These are phyloP conservation scores for Xerus inauris DNA, from an alignment of 2,113 vertebrate genomes.

Conservation along the genomic window DNA sequence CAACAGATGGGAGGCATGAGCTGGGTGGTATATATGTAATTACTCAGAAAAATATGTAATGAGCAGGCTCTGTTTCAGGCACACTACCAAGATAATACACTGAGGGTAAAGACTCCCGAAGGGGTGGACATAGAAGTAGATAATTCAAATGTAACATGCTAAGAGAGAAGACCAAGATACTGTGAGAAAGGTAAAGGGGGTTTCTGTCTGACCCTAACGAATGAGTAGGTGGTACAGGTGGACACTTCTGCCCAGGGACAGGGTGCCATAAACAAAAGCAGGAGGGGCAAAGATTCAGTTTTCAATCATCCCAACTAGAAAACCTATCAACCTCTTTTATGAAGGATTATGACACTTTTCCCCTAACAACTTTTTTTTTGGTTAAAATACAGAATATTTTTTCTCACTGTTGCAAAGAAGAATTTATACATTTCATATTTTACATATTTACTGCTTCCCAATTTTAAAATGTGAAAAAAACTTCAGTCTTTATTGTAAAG, in stretches of 20 bases:
- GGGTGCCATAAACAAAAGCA: not conserved
- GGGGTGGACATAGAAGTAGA: not conserved
- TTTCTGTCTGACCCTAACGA: not conserved
- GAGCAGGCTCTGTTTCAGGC: not conserved
- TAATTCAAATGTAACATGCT: not conserved
- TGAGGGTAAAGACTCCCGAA: not conserved
- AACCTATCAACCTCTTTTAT: not conserved
- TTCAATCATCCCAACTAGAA: not conserved
- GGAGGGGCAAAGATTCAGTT: not conserved
- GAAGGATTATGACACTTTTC: not conserved
- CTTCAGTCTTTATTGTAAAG: not conserved
- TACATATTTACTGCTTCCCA: not conserved
- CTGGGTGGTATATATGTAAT: not conserved
- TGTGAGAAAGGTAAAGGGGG: not conserved
- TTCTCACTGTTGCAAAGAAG: not conserved
- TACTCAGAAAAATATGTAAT: constrained; percentile 7
- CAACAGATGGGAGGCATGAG: not conserved
- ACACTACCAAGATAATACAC: not conserved
- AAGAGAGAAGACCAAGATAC: not conserved
- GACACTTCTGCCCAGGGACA: not conserved
- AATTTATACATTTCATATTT: not conserved
- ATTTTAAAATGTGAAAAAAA: constrained; percentile 11
- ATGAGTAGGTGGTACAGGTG: not conserved
- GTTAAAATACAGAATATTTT: not conserved
- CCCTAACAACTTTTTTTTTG: not conserved